phyloP scores from a whole-genome alignment of 2,888 invertebrate genomes.

The Penaeus monodon region DNA sequence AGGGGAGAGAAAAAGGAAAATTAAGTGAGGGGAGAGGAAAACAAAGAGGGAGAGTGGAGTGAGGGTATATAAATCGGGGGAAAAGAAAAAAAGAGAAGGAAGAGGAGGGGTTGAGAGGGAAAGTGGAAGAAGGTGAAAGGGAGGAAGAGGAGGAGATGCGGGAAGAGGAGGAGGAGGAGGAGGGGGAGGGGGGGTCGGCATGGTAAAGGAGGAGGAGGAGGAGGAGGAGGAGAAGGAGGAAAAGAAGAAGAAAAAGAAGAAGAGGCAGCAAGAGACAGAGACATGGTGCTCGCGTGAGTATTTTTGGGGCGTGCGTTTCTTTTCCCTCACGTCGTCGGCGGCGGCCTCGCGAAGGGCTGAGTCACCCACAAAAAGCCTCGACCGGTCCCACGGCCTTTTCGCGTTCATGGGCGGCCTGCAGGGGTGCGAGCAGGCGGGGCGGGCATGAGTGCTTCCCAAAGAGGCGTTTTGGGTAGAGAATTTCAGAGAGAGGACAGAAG shows the following conservation, averaged over 20 bases:
- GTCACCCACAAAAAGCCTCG: no score
- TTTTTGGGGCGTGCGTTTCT: no score
- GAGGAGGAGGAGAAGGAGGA: not conserved
- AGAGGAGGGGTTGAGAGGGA: not conserved
- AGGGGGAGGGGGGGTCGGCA: not conserved
- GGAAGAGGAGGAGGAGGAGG: not conserved
- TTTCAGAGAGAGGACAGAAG: no score
- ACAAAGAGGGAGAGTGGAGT: slow-evolving; percentile 7
- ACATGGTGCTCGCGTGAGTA: no score
- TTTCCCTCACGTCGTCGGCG: no score
- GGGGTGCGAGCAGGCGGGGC: no score
- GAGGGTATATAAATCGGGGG: not conserved
- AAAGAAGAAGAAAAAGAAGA: not conserved
- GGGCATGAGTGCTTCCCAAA: no score
- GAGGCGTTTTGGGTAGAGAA: no score
- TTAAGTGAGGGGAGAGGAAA: not conserved
- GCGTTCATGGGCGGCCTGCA: no score
- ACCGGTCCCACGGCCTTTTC: no score
- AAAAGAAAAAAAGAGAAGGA: not conserved
- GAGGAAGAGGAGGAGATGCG: no score
- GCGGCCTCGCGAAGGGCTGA: no score
- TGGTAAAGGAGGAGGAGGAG: not conserved
- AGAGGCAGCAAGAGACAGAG: not conserved
- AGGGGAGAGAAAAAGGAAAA: not conserved
- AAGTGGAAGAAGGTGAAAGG: not conserved